These are phyloP conservation scores for Leucania comma DNA, from an alignment of 2,888 invertebrate species.

Conservation along the genomic window DNA sequence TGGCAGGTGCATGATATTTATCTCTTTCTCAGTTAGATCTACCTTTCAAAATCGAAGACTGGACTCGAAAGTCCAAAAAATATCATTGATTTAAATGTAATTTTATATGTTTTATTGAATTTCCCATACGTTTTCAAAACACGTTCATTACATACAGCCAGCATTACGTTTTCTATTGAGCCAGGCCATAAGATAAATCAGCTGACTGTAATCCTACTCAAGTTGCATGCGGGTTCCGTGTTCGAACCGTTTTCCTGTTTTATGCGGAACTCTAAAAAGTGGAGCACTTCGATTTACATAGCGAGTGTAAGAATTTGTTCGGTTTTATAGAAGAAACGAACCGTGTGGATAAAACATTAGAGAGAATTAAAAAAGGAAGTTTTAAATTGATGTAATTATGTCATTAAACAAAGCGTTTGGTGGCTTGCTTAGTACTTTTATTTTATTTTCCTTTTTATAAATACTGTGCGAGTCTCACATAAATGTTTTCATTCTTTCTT, in stretches of 20 bases:
- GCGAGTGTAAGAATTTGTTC: slow-evolving; percentile 23
- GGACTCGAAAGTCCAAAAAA: too few species aligned
- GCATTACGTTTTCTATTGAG: slow-evolving; percentile 18
- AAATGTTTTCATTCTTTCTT: too few species aligned
- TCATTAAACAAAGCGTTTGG: too few species aligned
- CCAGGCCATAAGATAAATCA: slow-evolving; percentile 39
- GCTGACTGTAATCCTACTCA: slow-evolving; percentile 38
- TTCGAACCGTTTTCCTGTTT: slow-evolving; percentile 34
- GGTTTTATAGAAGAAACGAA: slow-evolving; percentile 23
- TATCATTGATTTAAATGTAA: neutral
- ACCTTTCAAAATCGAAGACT: too few species aligned
- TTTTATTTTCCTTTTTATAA: too few species aligned
- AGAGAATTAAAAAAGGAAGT: neutral
- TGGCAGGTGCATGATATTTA: too few species aligned
- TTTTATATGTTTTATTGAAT: neutral
- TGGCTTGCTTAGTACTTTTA: too few species aligned
- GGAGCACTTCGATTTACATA: slow-evolving; percentile 49
- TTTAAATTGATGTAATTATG: too few species aligned
- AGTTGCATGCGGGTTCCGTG: slow-evolving; percentile 53
- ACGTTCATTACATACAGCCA: slow-evolving; percentile 1
- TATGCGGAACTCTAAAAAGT: slow-evolving; percentile 45
- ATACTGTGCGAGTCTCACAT: too few species aligned
- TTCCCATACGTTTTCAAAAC: slow-evolving; percentile 4
- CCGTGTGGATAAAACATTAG: slow-evolving; percentile 14
- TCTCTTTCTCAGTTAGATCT: too few species aligned